Evolutionary conservation across 2,797 vertebrate genomes (phyloP), one percentile per base, ranked within the genome.

Genomic region (Falco biarmicus): DNA sequence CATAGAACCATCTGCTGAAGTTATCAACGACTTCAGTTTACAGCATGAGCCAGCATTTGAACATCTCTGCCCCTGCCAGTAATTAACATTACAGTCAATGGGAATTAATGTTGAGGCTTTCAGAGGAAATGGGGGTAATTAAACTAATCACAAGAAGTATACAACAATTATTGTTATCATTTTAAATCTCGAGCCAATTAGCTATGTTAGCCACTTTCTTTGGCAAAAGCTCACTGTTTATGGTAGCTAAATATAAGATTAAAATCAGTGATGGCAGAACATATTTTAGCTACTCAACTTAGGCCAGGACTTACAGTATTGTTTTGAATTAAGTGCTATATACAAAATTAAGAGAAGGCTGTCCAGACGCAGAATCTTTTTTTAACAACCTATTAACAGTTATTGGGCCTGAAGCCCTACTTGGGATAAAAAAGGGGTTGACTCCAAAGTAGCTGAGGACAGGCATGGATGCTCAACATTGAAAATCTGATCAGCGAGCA

Each of bases 51-150:
- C 71, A 60, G 26, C 8, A 54, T 71, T 45, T 69, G 60, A 94
- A 73, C 25, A n/a, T 61, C 54, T 81, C 59, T 92, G 65, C 9
- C 75, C 66, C 80, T 48, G 47, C 37, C 87, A 70, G 51, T 68
- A 84, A 91, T 73, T 83, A 89, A 85, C 80, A 85, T 94, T 82
- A 77, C 22, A 76, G 79, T 96, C 70, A 82, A 75, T 92, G 75
- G 73, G 79, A 96, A 96, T 95, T 90, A 90, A 86, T 61, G 41
- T 54, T 84, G 70, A 95, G 91, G 53, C 41, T 94, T 92, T 93
- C 89, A 94, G 73, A 87, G 54, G 90, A 97, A 98, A 96, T 73
- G 47, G 89, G 64, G 16, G 60, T 92, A 95, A 96, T 97, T 92
- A 97, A 80, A 63, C 63, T 96, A 96, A 94, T 97, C 79, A 87